Percentiles rank a stretch among this genome's conserved stretches.
Evolutionary conservation across 1,140 invertebrate genomes (phyloP).

Genomic region (Scaptomyza graminum): DNA sequence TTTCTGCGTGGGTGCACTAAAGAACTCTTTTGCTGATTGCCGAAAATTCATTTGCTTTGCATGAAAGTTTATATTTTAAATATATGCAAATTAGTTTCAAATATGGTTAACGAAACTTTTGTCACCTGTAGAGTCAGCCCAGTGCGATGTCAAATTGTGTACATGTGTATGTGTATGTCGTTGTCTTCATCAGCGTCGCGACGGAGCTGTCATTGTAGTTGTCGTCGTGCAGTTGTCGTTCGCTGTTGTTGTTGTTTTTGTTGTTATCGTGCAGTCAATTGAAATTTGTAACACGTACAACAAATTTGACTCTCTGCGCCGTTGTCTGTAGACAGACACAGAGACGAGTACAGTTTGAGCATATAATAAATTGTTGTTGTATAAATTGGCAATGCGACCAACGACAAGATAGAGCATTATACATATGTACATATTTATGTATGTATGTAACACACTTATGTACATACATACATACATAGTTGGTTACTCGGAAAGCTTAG

Average conservation of each 20-base stretch:
- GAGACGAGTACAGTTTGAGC: constrained; percentile 13
- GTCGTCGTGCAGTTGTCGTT: constrained; percentile 5
- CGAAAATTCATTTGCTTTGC: not conserved
- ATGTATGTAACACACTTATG: not conserved
- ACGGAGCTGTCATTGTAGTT: not conserved
- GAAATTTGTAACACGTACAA: constrained; percentile 56
- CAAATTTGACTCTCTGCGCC: constrained; percentile 39
- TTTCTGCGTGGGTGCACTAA: not conserved
- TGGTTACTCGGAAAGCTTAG: constrained; percentile 27
- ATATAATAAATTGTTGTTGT: constrained; percentile 52
- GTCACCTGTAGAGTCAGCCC: constrained; percentile 30
- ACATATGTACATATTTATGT: not conserved
- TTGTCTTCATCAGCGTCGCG: constrained; percentile 24
- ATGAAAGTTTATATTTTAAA: no score
- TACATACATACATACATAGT: not conserved
- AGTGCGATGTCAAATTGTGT: constrained; percentile 9
- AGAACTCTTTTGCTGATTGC: not conserved
- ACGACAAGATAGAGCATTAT: constrained; percentile 26
- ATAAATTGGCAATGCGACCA: constrained; percentile 56
- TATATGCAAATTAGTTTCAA: not conserved
- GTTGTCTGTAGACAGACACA: not conserved
- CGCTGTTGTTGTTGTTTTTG: constrained; percentile 4
- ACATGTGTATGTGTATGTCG: constrained; percentile 1
- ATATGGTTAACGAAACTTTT: constrained; percentile 23
- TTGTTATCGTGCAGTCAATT: constrained; percentile 45